Conservation (phyloP, 1,140 invertebrate species). For the Aphaenogaster ashmeadi region DNA sequence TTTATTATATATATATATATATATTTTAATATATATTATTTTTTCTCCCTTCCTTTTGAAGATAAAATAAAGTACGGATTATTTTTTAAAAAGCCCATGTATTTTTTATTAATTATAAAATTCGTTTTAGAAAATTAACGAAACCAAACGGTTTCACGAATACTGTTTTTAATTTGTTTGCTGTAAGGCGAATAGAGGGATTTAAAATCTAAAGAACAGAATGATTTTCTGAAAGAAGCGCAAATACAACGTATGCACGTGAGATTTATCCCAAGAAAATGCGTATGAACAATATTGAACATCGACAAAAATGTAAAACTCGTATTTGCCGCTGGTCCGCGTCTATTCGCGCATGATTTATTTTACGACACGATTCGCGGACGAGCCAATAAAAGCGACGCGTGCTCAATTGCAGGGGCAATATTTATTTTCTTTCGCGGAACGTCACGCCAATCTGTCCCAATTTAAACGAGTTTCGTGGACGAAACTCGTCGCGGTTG, state of each 20-base stretch:
- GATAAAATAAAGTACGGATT: background rate
- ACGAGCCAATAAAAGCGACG: constrained; percentile 43
- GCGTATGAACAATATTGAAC: constrained; percentile 16
- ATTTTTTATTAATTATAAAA: background rate
- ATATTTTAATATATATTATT: background rate
- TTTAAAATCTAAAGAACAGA: background rate
- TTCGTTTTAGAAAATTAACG: background rate
- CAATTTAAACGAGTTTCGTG: constrained; percentile 76
- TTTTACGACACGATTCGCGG: constrained; percentile 47
- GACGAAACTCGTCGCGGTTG: constrained; percentile 69
- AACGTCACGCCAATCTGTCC: constrained; percentile 77
- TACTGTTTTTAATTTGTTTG: background rate
- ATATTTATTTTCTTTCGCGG: constrained; percentile 70
- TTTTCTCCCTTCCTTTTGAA: background rate
- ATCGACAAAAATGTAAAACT: constrained; percentile 3
- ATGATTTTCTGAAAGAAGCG: background rate
- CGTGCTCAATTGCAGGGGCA: constrained; percentile 12
- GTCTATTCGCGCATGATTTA: constrained; percentile 50
- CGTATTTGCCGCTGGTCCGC: constrained; percentile 6
- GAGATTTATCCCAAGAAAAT: background rate
- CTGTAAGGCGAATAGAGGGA: background rate
- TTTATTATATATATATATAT: background rate
- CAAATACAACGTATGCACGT: background rate
- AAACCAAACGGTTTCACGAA: background rate
- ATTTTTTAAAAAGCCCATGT: background rate